These are phyloP conservation scores for Crossocerus cetratus DNA, from an alignment of 2,888 invertebrate genomes.

Conservation along the genomic window DNA sequence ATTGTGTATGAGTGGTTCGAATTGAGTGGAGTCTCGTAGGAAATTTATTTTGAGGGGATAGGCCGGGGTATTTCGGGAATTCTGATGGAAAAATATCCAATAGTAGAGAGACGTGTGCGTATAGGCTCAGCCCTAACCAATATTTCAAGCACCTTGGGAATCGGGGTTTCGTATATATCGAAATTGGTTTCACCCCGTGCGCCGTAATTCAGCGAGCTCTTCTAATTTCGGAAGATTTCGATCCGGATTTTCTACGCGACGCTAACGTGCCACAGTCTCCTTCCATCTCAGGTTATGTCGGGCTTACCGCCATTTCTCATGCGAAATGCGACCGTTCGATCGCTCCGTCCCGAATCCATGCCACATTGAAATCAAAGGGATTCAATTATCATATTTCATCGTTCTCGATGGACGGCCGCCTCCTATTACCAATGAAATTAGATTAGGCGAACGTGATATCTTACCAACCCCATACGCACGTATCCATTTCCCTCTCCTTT, in stretches of 20 bases:
- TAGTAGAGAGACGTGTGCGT: conserved; percentile 5
- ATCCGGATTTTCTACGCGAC: too few species aligned
- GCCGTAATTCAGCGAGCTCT: conserved; percentile 28
- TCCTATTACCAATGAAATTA: not conserved
- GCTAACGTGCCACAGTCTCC: not conserved
- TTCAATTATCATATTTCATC: conserved; percentile 3
- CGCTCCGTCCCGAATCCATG: not conserved
- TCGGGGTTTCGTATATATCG: conserved; percentile 28
- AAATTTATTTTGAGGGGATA: not conserved
- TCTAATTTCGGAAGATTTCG: conserved; percentile 24
- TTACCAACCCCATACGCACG: not conserved
- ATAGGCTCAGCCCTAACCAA: not conserved
- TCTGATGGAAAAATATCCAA: conserved; percentile 20
- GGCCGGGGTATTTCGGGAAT: conserved; percentile 7
- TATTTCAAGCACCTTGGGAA: conserved; percentile 30
- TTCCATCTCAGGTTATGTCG: not conserved
- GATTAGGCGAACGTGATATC: not conserved
- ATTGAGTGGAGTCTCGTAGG: too few species aligned
- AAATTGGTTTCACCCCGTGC: conserved; percentile 20
- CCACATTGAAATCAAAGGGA: not conserved
- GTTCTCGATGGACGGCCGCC: not conserved
- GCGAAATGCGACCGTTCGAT: not conserved
- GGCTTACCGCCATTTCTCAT: not conserved
- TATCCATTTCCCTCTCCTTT: not conserved
- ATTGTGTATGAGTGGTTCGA: too few species aligned